Evolutionary conservation across 2,888 invertebrate species (phyloP), one percentile per base, ranked within the genome.

Genomic region (Acrobasis suavella): DNA sequence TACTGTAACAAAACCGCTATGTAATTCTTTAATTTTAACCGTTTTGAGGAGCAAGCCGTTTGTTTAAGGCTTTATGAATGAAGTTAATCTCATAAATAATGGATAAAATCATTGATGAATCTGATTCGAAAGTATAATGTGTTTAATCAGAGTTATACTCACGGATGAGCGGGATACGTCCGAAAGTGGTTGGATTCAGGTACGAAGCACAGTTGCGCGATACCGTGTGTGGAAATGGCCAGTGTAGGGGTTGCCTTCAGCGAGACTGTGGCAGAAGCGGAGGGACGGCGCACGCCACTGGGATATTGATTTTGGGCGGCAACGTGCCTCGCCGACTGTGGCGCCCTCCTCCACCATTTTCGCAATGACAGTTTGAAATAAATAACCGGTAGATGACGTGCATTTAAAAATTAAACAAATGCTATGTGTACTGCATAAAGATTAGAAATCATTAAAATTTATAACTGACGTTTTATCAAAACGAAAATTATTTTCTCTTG

Each of bases 271-370:
- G 81, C 81, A 74, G 82, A 82, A 82, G 77, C 78, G 77, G 77
- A 77, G 80, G 81, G 80, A 83, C 85, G 74, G 90, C 90, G 91
- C 89, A 87, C 83, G 83, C 81, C 82, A 74, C 70, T 65, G 65
- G 62, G 72, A 69, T 91, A 91, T 91, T 88, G 91, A 91, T 91
- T 90, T 87, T 87, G 90, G 91, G 91, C 89, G 91, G 91, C 77
- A 83, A 84, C 86, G 65, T 71, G 72, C 72, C 70, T 66, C 65
- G 59, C 69, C 76, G 69, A 70, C 67, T 17, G 68, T 68, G 68
- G 78, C 80, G 89, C 81, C 85, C 77, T 74, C 86, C 81, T 65
- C 63, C 54, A 58, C 49, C 42, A 39, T 55, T 59, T 12, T 14
- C 63, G 67, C 64, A 61, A 52, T 54, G n/a, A 42, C 37, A 62